Evolutionary conservation across 2,113 vertebrate genomes (phyloP).

Genomic region (Cercocebus atys): DNA sequence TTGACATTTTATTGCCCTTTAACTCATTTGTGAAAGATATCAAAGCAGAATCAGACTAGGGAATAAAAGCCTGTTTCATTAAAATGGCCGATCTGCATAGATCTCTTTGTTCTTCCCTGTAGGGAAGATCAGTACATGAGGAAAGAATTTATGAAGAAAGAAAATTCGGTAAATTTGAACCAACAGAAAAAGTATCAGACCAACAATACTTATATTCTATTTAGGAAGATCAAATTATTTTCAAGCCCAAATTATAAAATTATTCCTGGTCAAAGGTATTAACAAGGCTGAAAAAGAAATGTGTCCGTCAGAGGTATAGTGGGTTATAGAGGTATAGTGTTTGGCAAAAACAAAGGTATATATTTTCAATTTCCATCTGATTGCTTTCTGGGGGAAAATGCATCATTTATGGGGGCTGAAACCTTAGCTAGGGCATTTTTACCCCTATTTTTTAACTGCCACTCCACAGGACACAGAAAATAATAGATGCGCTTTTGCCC

Average conservation of each 20-base stretch:
- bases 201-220: background rate
- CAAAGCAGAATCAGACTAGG: conserved; percentile 56
- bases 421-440: background rate
- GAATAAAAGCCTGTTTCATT: conserved; percentile 66
- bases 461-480: background rate
- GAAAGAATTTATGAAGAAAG: conserved; percentile 35
- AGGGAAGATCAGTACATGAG: background rate
- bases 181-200: background rate
- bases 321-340: background rate
- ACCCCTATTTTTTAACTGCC: background rate
- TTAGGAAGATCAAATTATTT: conserved; percentile 25
- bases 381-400: background rate
- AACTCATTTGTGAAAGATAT: conserved; percentile 71
- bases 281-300: background rate
- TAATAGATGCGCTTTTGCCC: background rate
- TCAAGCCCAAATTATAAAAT: background rate
- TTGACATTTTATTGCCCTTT: conserved; percentile 78
- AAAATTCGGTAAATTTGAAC: conserved; percentile 47
- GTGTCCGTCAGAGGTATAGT: background rate
- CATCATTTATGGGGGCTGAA: background rate
- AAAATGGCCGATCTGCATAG: conserved; percentile 41
- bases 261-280: background rate
- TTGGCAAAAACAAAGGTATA: background rate
- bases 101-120: conserved; percentile 41
- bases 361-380: background rate